These are phyloP conservation scores for Sebastes minor DNA, from an alignment of 2,797 vertebrate species.

Conservation along the genomic window DNA sequence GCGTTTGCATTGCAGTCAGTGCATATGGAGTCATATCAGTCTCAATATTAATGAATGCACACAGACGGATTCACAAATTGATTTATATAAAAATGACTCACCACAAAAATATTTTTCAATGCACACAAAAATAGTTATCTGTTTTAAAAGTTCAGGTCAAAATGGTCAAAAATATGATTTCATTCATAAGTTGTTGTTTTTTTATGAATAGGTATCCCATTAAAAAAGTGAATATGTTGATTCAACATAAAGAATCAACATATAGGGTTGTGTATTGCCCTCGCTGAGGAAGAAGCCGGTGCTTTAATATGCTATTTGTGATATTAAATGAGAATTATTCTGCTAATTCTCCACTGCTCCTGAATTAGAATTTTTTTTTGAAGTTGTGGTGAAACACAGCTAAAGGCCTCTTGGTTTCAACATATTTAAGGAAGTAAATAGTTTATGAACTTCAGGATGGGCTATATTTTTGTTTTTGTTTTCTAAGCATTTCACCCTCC, in stretches of 20 bases:
- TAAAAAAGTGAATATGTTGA: neutral
- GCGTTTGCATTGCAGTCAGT: too few species aligned
- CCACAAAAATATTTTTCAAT: too few species aligned
- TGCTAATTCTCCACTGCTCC: neutral
- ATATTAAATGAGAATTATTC: constrained; percentile 34
- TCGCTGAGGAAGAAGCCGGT: constrained; percentile 1
- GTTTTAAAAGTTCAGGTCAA: neutral
- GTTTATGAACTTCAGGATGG: constrained; percentile 44
- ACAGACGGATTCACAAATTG: too few species aligned
- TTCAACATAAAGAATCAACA: too few species aligned
- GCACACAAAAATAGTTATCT: too few species aligned
- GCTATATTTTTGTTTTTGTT: constrained; percentile 57
- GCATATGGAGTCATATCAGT: too few species aligned
- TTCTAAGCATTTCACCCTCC: constrained; percentile 39
- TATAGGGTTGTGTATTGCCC: neutral
- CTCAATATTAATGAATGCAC: too few species aligned
- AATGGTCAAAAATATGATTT: neutral
- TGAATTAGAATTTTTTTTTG: constrained; percentile 31
- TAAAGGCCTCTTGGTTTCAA: constrained; percentile 36
- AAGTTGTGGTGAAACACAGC: constrained; percentile 34
- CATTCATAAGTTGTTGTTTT: too few species aligned
- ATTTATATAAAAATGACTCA: too few species aligned
- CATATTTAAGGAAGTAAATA: constrained; percentile 58
- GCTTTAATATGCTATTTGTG: constrained; percentile 15
- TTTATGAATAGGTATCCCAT: neutral